Conservation (phyloP, 2,888 invertebrate species). For the Helleia helle region DNA sequence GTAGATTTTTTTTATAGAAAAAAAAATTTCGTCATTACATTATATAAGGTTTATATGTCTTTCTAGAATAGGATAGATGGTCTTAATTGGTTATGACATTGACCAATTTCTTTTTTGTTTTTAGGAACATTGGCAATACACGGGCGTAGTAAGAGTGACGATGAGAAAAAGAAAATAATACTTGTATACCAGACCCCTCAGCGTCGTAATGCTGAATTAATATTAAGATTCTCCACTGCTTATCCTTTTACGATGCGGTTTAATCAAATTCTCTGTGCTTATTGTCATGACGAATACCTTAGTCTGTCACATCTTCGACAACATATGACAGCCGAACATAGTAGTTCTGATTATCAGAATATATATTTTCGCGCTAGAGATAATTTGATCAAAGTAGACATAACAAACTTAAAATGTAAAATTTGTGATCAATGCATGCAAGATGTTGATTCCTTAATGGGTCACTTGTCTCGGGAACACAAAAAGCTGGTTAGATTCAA, state of each 20-base stretch:
- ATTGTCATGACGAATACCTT: constrained; percentile 53
- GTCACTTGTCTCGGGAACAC: constrained; percentile 47
- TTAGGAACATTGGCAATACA: constrained; percentile 64
- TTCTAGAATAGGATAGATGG: constrained; percentile 16
- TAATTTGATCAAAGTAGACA: constrained; percentile 58
- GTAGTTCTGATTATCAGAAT: constrained; percentile 48
- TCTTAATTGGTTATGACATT: constrained; percentile 39
- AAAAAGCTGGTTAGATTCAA: constrained; percentile 54
- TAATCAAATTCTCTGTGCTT: constrained; percentile 57
- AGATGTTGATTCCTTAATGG: constrained; percentile 52
- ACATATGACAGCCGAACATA: constrained; percentile 50
- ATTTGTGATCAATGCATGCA: constrained; percentile 40
- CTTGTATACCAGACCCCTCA: constrained; percentile 61
- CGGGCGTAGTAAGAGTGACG: constrained; percentile 48
- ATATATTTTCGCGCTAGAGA: constrained; percentile 60
- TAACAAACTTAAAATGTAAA: constrained; percentile 56
- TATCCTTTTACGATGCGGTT: constrained; percentile 61
- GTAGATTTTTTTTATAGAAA: no score
- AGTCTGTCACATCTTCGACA: constrained; percentile 40
- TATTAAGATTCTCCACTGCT: constrained; percentile 54
- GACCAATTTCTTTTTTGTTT: constrained; percentile 66
- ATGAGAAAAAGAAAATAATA: constrained; percentile 59
- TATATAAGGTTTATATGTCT: constrained; percentile 11
- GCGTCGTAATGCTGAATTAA: constrained; percentile 59
- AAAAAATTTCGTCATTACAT: constrained; percentile 2